Conservation (phyloP, 2,113 vertebrate genomes). For the Pseudopipra pipra region DNA sequence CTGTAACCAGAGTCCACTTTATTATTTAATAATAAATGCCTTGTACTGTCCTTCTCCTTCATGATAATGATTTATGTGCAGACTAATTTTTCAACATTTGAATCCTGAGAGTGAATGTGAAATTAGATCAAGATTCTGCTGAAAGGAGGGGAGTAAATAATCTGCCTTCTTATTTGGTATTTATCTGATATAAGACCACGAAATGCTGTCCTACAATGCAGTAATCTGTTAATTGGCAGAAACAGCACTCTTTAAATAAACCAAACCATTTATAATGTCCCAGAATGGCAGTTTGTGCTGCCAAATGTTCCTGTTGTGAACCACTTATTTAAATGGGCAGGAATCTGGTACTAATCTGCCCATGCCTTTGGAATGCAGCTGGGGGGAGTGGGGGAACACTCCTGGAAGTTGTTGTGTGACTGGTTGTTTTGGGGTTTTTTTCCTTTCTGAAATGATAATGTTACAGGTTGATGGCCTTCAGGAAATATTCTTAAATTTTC, state of each 20-base stretch:
- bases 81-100: not conserved
- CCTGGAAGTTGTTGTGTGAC: not conserved
- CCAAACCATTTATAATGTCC: not conserved
- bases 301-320: not conserved
- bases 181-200: not conserved
- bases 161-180: not conserved
- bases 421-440: not conserved
- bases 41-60: not conserved
- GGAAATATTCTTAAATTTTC: not conserved
- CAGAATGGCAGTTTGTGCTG: not conserved
- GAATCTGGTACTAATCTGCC: not conserved
- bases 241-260: not conserved
- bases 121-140: not conserved
- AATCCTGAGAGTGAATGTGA: not conserved
- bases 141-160: not conserved
- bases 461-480: not conserved
- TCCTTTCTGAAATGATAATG: not conserved
- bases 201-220: constrained; percentile 22
- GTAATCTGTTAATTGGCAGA: constrained; percentile 1
- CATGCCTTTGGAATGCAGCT: not conserved
- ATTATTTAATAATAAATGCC: not conserved
- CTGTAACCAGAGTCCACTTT: not conserved
- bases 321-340: not conserved
- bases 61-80: not conserved
- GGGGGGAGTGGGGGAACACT: not conserved